Evolutionary conservation across 2,797 vertebrate species (phyloP).

Genomic region (Schizothorax lantsangensis): DNA sequence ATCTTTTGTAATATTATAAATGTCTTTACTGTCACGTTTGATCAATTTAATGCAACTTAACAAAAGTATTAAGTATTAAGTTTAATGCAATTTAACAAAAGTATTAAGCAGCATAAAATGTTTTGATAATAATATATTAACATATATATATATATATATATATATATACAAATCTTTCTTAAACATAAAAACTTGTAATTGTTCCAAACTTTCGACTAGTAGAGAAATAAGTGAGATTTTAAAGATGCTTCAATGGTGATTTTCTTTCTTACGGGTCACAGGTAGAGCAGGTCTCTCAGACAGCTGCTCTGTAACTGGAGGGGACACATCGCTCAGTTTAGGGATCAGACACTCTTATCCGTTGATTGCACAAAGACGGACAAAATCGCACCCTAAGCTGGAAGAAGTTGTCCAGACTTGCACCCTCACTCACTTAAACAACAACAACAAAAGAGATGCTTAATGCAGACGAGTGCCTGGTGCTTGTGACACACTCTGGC

Average conservation of each 20-base stretch:
- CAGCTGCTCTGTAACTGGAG: constrained; percentile 45
- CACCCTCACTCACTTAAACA: constrained; percentile 54
- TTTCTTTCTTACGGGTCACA: not conserved
- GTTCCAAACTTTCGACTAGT: not conserved
- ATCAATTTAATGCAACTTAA: not conserved
- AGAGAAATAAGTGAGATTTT: not conserved
- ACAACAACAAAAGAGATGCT: constrained; percentile 46
- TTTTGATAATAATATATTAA: not conserved
- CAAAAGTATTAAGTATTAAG: too few species aligned
- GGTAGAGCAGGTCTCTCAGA: constrained; percentile 13
- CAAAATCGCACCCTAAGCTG: constrained; percentile 49
- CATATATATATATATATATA: too few species aligned
- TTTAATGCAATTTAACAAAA: too few species aligned
- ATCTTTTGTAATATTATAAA: not conserved
- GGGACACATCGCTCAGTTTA: constrained; percentile 46
- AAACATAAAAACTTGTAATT: not conserved
- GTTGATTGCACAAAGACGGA: constrained; percentile 46
- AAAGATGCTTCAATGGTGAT: not conserved
- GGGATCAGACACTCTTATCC: constrained; percentile 58
- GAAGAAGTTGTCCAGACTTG: constrained; percentile 49
- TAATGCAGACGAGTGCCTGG: constrained; percentile 41
- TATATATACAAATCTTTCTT: too few species aligned
- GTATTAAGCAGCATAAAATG: not conserved
- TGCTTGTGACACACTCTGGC: constrained; percentile 49
- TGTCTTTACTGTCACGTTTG: not conserved